phyloP scores from a whole-genome alignment of 2,888 invertebrate species.

The Crocallis elinguaria region DNA sequence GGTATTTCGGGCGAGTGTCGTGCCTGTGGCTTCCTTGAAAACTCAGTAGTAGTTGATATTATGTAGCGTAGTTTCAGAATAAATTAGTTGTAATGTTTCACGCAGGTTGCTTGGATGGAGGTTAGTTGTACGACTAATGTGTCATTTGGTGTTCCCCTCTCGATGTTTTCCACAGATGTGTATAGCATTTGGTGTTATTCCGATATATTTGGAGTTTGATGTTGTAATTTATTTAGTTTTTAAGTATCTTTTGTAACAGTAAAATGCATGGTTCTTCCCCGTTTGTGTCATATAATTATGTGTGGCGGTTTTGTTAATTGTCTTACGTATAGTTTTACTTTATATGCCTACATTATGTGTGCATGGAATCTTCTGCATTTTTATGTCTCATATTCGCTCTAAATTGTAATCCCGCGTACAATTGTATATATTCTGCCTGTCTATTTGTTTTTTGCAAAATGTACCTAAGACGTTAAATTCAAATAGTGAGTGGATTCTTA shows the following conservation, averaged over 20 bases:
- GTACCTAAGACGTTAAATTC: no score
- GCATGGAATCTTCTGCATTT: neutral
- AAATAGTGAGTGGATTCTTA: no score
- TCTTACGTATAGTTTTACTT: no score
- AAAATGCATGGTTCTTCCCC: conserved; percentile 11
- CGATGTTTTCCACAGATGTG: conserved; percentile 48
- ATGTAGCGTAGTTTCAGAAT: conserved; percentile 31
- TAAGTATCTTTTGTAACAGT: conserved; percentile 5
- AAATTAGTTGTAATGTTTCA: conserved; percentile 63
- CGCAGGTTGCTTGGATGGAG: conserved; percentile 87
- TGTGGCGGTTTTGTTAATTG: conserved; percentile 7
- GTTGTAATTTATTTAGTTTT: conserved; percentile 13
- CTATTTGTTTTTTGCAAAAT: no score
- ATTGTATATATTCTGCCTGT: no score
- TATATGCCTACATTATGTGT: neutral
- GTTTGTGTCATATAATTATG: conserved; percentile 11
- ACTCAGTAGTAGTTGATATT: neutral
- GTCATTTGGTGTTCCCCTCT: conserved; percentile 56
- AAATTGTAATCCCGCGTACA: no score
- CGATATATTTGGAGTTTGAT: conserved; percentile 9
- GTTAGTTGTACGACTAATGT: conserved; percentile 73
- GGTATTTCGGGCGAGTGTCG: no score
- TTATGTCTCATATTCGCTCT: no score
- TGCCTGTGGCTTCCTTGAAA: conserved; percentile 14
- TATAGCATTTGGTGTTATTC: conserved; percentile 34